These are phyloP conservation scores for Oryzias celebensis DNA, from an alignment of 2,113 vertebrate genomes.

Conservation along the genomic window DNA sequence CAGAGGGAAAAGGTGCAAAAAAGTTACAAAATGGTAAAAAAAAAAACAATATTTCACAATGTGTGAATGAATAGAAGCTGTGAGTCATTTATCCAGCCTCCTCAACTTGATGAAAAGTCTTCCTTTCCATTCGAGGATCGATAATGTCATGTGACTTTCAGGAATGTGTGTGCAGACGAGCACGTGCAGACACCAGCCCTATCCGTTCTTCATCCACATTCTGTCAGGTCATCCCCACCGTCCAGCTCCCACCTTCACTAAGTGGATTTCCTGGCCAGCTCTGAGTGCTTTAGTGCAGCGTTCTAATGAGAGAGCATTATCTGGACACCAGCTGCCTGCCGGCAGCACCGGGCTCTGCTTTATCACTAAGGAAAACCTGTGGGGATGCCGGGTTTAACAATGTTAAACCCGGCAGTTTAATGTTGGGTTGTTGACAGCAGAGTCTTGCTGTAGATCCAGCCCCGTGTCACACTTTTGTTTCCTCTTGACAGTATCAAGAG, in stretches of 20 bases:
- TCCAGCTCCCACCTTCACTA: slow-evolving; percentile 42
- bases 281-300: slow-evolving; percentile 60
- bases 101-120: background rate
- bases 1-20: too few species aligned
- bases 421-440: slow-evolving; percentile 1
- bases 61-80: too few species aligned
- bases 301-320: slow-evolving; percentile 62
- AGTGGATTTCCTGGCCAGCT: slow-evolving; percentile 68
- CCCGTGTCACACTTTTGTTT: slow-evolving; percentile 3
- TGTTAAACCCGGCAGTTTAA: background rate
- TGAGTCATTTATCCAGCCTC: too few species aligned
- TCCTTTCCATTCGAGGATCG: slow-evolving; percentile 20
- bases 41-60: too few species aligned
- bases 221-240: slow-evolving; percentile 6
- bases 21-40: too few species aligned
- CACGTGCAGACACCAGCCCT: background rate
- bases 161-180: slow-evolving; percentile 15
- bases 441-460: slow-evolving; percentile 3
- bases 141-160: slow-evolving; percentile 47
- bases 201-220: background rate
- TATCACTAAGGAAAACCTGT: slow-evolving; percentile 10
- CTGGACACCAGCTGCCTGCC: slow-evolving; percentile 50
- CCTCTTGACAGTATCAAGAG: too few species aligned
- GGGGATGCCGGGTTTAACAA: slow-evolving; percentile 11
- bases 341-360: background rate